Base-by-base conservation (phyloP, 2,113 vertebrate species). In the Montifringilla adamsi region DNA sequence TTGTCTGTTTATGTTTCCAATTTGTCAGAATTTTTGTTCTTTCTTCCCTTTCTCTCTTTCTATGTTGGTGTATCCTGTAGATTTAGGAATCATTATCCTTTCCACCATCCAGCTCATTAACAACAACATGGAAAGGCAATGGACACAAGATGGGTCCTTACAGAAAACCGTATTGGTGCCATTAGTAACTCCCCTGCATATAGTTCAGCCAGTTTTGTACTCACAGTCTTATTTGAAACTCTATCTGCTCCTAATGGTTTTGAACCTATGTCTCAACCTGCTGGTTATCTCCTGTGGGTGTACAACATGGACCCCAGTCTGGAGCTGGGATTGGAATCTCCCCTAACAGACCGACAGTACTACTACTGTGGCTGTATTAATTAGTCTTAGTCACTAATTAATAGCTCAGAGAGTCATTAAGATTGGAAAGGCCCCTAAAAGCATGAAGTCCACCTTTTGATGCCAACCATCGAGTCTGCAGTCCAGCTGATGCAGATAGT, bases 401-500 rank as follows among this genome's bases (percentile, higher is more conserved):
- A 37, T 37, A 9, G 37, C 37, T 37, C 2, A 17, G 39, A 17
- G 46, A 30, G 15, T 46, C 4, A 4, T 14, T 30, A n/a, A 35
- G 6, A 15, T 20, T 43, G 41, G 41, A 76, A 72, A 83, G 39
- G 20, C 16, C 16, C 30, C 30, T 26, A 23, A 53, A 15, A 49
- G 7, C 12, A 23, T 33, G 31, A 63, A 43, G 26, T 23, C 24
- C 35, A 28, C 8, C 15, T 49, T 39, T 14, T 13, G 13, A 56
- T 27, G 33, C 22, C 72, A 77, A 0, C 22, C 27, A 56, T 10
- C 0, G 2, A 33, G 8, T 14, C 49, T 49, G 13, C 33, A 70
- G 31, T 28, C 22, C 35, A 49, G 26, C 0, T 50, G 8, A 27
- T 46, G 24, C 16, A 22, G 70, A 79, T 50, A 50, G 15, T 15